Conservation (phyloP, 1,140 invertebrate genomes). For the Mercenaria mercenaria region DNA sequence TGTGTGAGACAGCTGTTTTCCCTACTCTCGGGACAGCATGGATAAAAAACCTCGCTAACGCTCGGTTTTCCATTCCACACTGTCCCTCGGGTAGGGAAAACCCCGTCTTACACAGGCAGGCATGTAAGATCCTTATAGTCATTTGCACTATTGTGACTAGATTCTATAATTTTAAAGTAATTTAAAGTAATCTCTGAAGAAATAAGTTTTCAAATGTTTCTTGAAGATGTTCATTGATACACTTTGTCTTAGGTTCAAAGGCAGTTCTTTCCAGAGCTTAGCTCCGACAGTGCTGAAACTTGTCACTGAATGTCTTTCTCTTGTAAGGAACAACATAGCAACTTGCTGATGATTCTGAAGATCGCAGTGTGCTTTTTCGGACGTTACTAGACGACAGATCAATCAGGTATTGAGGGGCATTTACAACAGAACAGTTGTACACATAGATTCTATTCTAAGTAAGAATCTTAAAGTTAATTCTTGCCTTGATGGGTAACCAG, state of each 20-base stretch:
- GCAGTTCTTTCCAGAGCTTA: neutral
- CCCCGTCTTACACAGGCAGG: no score
- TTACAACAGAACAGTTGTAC: neutral
- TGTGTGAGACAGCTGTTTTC: no score
- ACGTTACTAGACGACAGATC: neutral
- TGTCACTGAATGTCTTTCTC: neutral
- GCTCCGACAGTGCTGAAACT: neutral
- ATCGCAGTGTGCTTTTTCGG: neutral
- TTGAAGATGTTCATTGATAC: neutral
- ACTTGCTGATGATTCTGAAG: neutral
- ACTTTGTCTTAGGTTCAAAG: neutral
- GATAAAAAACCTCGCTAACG: no score
- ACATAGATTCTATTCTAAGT: neutral
- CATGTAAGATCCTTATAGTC: no score
- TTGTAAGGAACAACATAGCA: neutral
- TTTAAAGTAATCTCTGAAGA: neutral
- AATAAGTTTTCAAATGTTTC: neutral
- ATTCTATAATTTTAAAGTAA: no score
- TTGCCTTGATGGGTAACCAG: slow-evolving; percentile 15
- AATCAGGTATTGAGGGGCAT: no score
- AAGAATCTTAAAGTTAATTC: slow-evolving; percentile 13
- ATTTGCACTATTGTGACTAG: no score
- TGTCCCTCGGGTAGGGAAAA: no score
- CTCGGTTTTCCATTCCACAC: no score
- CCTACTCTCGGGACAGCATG: no score